These are phyloP conservation scores for Xenotilapia flavipinnis DNA, from an alignment of 2,113 vertebrate species.

Conservation along the genomic window DNA sequence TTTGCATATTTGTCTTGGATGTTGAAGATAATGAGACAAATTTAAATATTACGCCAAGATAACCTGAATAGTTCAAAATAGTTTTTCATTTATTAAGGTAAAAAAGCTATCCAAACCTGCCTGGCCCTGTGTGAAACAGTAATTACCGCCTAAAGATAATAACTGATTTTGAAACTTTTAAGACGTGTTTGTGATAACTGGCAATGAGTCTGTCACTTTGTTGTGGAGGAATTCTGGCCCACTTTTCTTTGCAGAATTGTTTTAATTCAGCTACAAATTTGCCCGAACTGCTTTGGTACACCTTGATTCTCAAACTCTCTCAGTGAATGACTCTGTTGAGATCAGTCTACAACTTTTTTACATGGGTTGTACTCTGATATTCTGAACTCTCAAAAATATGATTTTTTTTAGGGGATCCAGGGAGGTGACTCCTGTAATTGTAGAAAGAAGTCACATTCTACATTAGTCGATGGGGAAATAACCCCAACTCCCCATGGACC, in stretches of 20 bases:
- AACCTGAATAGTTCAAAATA: neutral
- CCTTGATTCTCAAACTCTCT: neutral
- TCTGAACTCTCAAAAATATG: accelerated
- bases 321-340: neutral
- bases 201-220: neutral
- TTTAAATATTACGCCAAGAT: neutral
- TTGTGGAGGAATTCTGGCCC: neutral
- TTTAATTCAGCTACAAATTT: neutral
- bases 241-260: neutral
- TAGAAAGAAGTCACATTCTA: neutral
- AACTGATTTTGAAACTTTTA: neutral
- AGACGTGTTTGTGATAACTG: neutral
- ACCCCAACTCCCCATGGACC: accelerated
- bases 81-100: neutral
- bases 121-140: neutral
- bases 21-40: neutral
- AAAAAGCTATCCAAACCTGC: neutral
- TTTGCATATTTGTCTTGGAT: neutral
- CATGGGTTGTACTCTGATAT: neutral
- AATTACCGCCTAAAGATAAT: neutral
- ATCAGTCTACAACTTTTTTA: accelerated
- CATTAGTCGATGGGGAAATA: accelerated
- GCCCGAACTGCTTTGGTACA: accelerated
- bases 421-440: accelerated
- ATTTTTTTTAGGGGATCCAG: accelerated